Conservation (phyloP, 2,888 invertebrate species). For the Stenodera caucasica region DNA sequence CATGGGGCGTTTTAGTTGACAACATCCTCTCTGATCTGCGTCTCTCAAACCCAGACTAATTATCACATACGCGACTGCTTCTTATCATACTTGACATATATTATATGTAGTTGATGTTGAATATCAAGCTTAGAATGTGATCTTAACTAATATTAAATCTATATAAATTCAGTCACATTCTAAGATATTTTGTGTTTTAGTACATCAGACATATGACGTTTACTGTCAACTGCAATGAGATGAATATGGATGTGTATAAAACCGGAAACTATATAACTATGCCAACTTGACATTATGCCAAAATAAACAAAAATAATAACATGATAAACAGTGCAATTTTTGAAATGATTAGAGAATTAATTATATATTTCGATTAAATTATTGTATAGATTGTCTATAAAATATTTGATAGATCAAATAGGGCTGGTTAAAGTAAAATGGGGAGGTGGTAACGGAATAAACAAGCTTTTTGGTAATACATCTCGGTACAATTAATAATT, state of each 20-base stretch:
- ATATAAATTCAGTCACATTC: conserved; percentile 37
- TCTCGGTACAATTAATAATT: conserved; percentile 32
- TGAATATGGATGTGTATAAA: background rate
- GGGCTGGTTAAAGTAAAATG: background rate
- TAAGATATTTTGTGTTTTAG: conserved; percentile 29
- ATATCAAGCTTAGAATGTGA: conserved; percentile 48
- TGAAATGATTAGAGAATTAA: no score
- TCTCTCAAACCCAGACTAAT: conserved; percentile 48
- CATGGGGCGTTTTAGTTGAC: conserved; percentile 28
- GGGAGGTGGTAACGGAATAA: conserved; percentile 13
- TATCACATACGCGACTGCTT: conserved; percentile 56
- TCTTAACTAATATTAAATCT: conserved; percentile 19
- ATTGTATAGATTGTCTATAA: no score
- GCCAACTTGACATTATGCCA: background rate
- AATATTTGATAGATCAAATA: no score
- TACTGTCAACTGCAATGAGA: conserved; percentile 48
- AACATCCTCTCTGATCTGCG: conserved; percentile 42
- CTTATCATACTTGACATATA: conserved; percentile 57
- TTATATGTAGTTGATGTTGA: conserved; percentile 43
- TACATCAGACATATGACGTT: conserved; percentile 47
- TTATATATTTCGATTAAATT: no score
- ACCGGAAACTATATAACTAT: conserved; percentile 1
- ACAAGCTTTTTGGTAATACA: conserved; percentile 26
- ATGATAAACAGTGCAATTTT: no score
- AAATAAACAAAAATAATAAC: no score